These are phyloP conservation scores for Lapara coniferarum DNA, from an alignment of 2,888 invertebrate genomes.

Conservation along the genomic window DNA sequence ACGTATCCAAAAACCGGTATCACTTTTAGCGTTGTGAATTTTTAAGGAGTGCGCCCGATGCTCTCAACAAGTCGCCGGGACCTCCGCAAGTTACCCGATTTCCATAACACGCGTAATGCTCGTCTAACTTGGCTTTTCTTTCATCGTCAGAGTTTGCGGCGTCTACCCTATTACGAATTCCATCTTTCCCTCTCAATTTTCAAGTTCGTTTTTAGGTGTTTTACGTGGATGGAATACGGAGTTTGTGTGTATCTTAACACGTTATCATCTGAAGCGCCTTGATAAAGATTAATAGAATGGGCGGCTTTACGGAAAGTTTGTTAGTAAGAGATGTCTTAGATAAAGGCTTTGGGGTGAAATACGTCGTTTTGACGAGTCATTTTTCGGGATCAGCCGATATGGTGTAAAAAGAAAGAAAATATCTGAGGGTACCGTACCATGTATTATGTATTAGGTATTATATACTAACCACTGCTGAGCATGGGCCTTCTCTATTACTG, in stretches of 20 bases:
- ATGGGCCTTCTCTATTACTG: no score
- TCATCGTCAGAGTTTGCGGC: constrained; percentile 37
- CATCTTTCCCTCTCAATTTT: constrained; percentile 33
- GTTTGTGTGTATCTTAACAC: constrained; percentile 1
- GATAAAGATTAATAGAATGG: constrained; percentile 6
- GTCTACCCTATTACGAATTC: constrained; percentile 37
- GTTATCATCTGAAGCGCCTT: background rate
- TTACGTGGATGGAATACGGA: constrained; percentile 16
- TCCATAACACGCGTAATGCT: constrained; percentile 71
- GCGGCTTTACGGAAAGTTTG: background rate
- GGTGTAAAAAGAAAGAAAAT: no score
- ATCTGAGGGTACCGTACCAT: no score
- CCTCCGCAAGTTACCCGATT: constrained; percentile 53
- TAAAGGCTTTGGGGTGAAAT: no score
- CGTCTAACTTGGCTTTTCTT: constrained; percentile 59
- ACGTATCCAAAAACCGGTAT: constrained; percentile 44
- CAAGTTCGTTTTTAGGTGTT: constrained; percentile 33
- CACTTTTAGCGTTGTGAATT: constrained; percentile 68
- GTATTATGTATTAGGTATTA: no score
- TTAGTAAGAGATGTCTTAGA: background rate
- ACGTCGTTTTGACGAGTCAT: no score
- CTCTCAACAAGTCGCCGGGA: constrained; percentile 62
- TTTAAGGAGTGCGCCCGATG: constrained; percentile 64
- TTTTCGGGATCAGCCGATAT: no score
- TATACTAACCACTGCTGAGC: no score